Evolutionary conservation across 2,888 invertebrate species (phyloP), one percentile per base, ranked within the genome.

Genomic region (Xanthorhoe designata): DNA sequence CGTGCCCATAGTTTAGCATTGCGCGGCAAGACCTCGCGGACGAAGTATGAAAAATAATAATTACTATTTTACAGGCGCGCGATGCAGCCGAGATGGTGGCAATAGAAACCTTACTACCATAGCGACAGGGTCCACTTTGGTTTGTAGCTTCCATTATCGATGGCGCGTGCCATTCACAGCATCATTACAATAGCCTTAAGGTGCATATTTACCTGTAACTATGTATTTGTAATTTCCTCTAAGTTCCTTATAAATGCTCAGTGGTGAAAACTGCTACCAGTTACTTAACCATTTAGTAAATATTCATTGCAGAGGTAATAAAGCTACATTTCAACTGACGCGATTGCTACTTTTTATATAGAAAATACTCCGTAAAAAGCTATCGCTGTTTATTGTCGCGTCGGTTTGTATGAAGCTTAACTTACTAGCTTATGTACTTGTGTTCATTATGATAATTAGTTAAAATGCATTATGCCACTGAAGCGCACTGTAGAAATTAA

Each of bases 1-100:
- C 89, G 98, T 99, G 69, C 98, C 99, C 15, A 97, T 99, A 59
- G 97, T 98, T 0, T 98, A 99, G 86, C 95, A 95, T 80, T 98
- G 98, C 68, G 96, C 98, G n/a, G 6, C 96, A 96, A 72, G 96
- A 96, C 86, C 90, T 97, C 68, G 96, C 96, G 60, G 96, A 96
- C 62, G 96, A 96, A 85, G 95, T 95, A 13, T 92, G 80, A 85
- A n/a, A n/a, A n/a, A n/a, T n/a, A n/a, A n/a, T n/a, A n/a, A 24
- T 24, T 24, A 24, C 24, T 24, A 3, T 24, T 61, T 61, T 53
- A 5, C 67, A 68, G 68, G 68, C 68, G 53, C 68, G 68, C 63
- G 49, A 29, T 50, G 35, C 56, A 50, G 42, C 57, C 64, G 24
- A 64, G 61, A 53, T 57, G 60, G 64, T 45, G 68, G 50, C 64